Conservation (phyloP, 1,140 invertebrate genomes). For the Chrysoperla carnea region DNA sequence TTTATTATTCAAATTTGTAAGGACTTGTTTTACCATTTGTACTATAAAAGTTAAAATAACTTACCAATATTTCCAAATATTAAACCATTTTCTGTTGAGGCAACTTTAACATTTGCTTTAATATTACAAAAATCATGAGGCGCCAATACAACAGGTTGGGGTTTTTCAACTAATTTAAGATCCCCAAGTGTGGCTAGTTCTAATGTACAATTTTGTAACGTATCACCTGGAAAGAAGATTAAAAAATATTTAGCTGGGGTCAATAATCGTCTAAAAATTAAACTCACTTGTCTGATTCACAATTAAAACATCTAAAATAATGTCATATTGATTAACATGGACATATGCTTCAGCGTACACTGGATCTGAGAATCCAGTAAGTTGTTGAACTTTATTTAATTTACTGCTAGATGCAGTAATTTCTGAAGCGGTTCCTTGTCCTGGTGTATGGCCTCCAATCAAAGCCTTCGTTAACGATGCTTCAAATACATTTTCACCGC, state of each 20-base stretch:
- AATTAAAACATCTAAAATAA: slow-evolving; percentile 89
- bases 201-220: slow-evolving; percentile 92
- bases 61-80: slow-evolving; percentile 98
- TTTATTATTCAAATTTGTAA: too few species aligned
- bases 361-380: slow-evolving; percentile 98
- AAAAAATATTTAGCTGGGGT: not conserved
- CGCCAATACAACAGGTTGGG: slow-evolving; percentile 84
- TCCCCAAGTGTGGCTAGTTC: slow-evolving; percentile 96
- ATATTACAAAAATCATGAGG: slow-evolving; percentile 97
- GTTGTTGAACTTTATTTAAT: slow-evolving; percentile 84
- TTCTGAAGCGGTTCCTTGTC: slow-evolving; percentile 16
- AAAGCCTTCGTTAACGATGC: slow-evolving; percentile 84
- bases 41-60: too few species aligned
- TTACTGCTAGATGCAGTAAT: slow-evolving; percentile 37
- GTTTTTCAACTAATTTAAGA: slow-evolving; percentile 94
- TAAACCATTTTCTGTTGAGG: slow-evolving; percentile 97
- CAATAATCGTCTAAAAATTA: not conserved
- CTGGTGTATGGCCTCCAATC: slow-evolving; percentile 32
- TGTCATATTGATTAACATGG: slow-evolving; percentile 98
- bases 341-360: slow-evolving; percentile 99
- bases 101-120: slow-evolving; percentile 87
- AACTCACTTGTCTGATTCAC: slow-evolving; percentile 86
- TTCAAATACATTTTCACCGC: slow-evolving; percentile 84
- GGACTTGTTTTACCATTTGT: too few species aligned
- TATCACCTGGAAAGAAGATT: slow-evolving; percentile 42